phyloP scores from a whole-genome alignment of 1,140 invertebrate species.

The Solenopsis fugax region DNA sequence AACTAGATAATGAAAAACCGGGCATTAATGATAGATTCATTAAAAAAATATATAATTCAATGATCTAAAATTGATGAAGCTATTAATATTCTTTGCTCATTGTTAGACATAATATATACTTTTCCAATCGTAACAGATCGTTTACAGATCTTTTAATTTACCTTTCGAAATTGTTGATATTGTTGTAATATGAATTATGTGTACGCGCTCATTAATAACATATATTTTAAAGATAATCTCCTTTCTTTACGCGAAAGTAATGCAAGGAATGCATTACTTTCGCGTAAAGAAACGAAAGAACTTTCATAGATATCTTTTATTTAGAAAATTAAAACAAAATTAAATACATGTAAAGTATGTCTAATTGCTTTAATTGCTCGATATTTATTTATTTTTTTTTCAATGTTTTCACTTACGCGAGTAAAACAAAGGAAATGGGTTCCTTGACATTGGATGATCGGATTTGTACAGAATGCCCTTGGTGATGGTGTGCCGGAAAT shows the following conservation, averaged over 20 bases:
- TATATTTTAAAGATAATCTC: slow-evolving; percentile 10
- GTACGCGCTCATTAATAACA: not conserved
- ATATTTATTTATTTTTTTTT: not conserved
- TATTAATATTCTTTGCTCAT: not conserved
- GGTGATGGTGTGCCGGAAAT: slow-evolving; percentile 44
- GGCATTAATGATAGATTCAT: not conserved
- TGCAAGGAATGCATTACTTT: not conserved
- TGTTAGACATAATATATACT: not conserved
- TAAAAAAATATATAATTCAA: slow-evolving; percentile 3
- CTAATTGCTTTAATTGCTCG: not conserved
- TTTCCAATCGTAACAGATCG: not conserved
- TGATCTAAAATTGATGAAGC: slow-evolving; percentile 12
- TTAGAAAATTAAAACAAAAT: not conserved
- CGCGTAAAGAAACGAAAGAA: not conserved
- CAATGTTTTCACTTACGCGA: not conserved
- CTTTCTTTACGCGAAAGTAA: too few species aligned
- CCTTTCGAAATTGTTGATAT: not conserved
- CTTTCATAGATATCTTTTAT: not conserved
- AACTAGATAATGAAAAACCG: too few species aligned
- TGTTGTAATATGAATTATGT: not conserved
- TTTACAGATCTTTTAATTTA: not conserved
- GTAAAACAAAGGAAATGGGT: not conserved
- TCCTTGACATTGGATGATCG: slow-evolving; percentile 20
- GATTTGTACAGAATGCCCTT: slow-evolving; percentile 39
- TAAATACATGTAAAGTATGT: not conserved